These are phyloP conservation scores for Lagopus muta DNA, from an alignment of 2,113 vertebrate species.

Conservation along the genomic window DNA sequence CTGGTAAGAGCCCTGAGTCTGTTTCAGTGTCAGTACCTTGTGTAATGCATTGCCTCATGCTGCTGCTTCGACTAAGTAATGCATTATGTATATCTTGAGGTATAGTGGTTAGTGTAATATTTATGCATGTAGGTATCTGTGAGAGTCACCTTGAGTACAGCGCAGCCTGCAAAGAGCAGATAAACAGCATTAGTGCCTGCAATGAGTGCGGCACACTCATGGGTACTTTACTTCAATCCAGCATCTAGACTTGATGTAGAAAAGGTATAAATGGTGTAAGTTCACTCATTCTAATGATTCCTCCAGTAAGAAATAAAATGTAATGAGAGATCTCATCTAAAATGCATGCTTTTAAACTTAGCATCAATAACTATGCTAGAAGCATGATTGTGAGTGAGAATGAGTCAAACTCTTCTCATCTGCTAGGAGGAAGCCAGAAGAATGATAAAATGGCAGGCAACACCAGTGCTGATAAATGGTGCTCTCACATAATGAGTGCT, in stretches of 20 bases:
- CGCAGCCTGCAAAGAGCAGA: constrained; percentile 5
- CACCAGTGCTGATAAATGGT: neutral
- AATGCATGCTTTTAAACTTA: neutral
- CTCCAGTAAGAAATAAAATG: neutral
- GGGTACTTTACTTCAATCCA: neutral
- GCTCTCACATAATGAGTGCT: neutral
- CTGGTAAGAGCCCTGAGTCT: neutral
- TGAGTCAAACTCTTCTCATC: neutral
- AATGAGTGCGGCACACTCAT: neutral
- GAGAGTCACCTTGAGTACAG: constrained; percentile 16
- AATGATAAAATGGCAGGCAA: neutral
- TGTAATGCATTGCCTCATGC: neutral
- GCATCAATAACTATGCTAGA: neutral
- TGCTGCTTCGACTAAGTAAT: neutral
- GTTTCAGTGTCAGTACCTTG: neutral
- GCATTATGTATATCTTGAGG: constrained; percentile 16
- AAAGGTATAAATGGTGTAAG: neutral
- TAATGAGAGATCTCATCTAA: neutral
- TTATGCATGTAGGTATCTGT: constrained; percentile 18
- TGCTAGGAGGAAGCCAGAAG: neutral
- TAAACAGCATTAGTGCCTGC: constrained; percentile 20
- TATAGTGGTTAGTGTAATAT: constrained; percentile 11
- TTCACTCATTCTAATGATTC: neutral
- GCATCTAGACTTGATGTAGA: neutral
- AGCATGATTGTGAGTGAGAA: neutral